Percentiles rank a stretch among this genome's conserved stretches.
Conservation (phyloP, 2,888 invertebrate species). For the Odontomyia ornata region DNA sequence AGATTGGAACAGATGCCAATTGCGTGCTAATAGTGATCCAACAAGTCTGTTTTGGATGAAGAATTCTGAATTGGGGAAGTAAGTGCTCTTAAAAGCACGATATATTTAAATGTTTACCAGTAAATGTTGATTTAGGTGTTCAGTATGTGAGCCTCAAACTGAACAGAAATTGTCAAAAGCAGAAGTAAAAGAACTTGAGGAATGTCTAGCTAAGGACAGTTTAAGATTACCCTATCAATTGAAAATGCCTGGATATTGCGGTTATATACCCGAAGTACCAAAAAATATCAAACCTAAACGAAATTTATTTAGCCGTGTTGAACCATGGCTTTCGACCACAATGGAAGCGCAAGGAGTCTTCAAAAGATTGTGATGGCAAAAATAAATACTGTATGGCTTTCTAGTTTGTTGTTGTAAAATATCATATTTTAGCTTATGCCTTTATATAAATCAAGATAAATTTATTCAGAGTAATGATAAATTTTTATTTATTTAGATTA, state of each 20-base stretch:
- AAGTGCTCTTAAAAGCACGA: neutral
- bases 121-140: constrained; percentile 14
- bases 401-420: too few species aligned
- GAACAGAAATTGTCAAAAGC: neutral
- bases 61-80: constrained; percentile 1
- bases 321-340: constrained; percentile 48
- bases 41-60: constrained; percentile 48
- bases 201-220: constrained; percentile 36
- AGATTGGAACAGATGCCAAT: constrained; percentile 49
- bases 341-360: constrained; percentile 49
- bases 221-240: constrained; percentile 49
- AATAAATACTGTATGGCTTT: too few species aligned
- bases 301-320: constrained; percentile 48
- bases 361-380: too few species aligned
- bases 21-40: constrained; percentile 49
- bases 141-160: neutral
- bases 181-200: neutral
- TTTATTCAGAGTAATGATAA: too few species aligned
- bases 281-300: constrained; percentile 47
- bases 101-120: neutral
- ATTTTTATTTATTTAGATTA: too few species aligned
- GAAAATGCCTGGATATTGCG: constrained; percentile 50
- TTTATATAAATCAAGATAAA: too few species aligned
- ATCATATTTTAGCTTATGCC: too few species aligned
- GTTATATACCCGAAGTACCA: constrained; percentile 49